Conservation (phyloP, 2,113 vertebrate genomes). For the Nycticorax nycticorax region DNA sequence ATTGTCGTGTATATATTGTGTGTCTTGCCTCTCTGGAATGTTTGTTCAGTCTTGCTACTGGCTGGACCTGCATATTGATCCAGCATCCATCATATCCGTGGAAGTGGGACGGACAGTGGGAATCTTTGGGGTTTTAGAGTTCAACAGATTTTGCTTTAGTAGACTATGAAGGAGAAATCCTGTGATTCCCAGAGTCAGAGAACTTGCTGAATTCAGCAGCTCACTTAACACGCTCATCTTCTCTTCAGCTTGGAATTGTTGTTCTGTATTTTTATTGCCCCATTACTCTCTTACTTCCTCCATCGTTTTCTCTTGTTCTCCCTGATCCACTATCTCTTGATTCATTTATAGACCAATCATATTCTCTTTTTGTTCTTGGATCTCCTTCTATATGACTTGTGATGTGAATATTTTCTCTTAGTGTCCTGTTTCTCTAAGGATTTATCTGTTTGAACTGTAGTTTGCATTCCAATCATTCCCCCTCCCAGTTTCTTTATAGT, state of each 20-base stretch:
- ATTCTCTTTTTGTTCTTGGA: not conserved
- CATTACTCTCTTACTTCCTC: not conserved
- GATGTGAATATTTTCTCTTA: not conserved
- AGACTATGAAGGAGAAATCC: not conserved
- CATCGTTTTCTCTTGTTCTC: not conserved
- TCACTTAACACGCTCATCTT: not conserved
- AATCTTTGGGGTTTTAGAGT: not conserved
- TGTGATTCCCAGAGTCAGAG: not conserved
- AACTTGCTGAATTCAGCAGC: not conserved
- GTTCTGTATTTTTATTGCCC: not conserved
- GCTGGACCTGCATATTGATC: not conserved
- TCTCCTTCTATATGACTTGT: not conserved
- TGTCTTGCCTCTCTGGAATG: not conserved
- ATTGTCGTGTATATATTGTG: not conserved
- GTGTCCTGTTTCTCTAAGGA: not conserved
- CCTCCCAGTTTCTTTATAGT: not conserved
- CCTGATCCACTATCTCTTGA: not conserved
- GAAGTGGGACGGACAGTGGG: not conserved
- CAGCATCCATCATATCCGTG: not conserved
- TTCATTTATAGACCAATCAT: not conserved
- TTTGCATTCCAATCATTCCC: not conserved
- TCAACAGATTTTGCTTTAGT: not conserved
- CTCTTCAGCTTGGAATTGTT: not conserved
- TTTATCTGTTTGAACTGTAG: not conserved
- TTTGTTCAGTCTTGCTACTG: not conserved